Base-by-base conservation (phyloP, 1,140 invertebrate genomes). In the Drosophila pachea region DNA sequence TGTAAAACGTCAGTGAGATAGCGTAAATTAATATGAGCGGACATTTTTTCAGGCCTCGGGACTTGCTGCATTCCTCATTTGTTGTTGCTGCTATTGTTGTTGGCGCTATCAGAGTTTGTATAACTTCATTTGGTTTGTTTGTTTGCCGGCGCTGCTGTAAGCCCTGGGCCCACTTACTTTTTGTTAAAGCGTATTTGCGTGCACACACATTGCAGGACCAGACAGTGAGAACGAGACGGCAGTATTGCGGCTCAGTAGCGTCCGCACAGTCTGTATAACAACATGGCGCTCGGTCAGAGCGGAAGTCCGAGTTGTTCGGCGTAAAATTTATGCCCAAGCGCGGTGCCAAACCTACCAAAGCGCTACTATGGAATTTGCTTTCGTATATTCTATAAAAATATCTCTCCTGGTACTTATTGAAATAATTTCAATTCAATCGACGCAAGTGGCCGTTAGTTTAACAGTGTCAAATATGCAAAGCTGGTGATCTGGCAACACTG, bases 301-400 rank as follows among this genome's bases (percentile, higher is more conserved):
- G 79, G 76, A 83, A 84, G 81, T 83, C 79, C 79, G 79, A 79
- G 65, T 84, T 79, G 76, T 68, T 68, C 63, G 74, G 76, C 76
- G 52, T 83, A 74, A 70, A 83, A 83, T 84, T 83, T 83, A 84
- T 84, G 76, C 79, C 81, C 73, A 65, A 73, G 69, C 73, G 76
- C 56, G 47, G 65, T 35, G 35, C 7, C 47, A 49, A 43, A 65
- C 35, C 42, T 49, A 47, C 16, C 45, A 42, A 42, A 59, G 66
- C 65, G 47, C 11, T 49, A 75, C 70, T 49, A 36, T 74, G 68
- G 68, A 35, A n/a, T 22, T n/a, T 38, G 1, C 6, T 2, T 6
- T 53, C 12, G 4, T 9, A 22, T 36, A 11, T 6, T 11, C 9
- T 8, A 14, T 48, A 12, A 43, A 58, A n/a, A 32, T 12, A 2